These are phyloP conservation scores for Asteroscopus sphinx DNA, from an alignment of 2,888 invertebrate species.

Conservation along the genomic window DNA sequence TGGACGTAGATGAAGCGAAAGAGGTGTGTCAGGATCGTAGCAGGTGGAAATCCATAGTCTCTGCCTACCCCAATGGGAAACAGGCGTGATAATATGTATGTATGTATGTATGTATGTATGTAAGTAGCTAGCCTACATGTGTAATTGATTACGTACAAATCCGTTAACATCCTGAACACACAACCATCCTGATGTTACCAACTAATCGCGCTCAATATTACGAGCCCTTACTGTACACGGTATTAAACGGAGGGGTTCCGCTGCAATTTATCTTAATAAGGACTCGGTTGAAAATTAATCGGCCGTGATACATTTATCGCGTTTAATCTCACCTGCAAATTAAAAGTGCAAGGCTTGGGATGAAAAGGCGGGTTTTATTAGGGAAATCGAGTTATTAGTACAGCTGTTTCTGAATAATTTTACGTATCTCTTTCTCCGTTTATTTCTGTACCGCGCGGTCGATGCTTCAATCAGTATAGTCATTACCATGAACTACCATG, in stretches of 20 bases:
- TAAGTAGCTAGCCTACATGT: too few relatives aligned
- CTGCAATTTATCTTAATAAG: conserved; percentile 61
- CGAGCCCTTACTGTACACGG: conserved; percentile 15
- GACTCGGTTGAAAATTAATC: conserved; percentile 56
- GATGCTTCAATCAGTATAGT: too few relatives aligned
- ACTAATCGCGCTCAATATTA: conserved; percentile 16
- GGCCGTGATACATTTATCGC: conserved; percentile 57
- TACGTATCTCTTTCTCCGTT: too few relatives aligned
- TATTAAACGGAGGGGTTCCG: conserved; percentile 26
- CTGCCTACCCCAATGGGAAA: too few relatives aligned
- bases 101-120: too few relatives aligned
- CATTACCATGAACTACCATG: too few relatives aligned
- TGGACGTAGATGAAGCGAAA: too few relatives aligned
- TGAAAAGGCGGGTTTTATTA: conserved; percentile 7
- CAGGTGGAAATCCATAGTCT: too few relatives aligned
- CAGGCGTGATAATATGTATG: too few relatives aligned
- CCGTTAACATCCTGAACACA: not conserved
- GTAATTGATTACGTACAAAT: not conserved
- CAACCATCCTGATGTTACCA: not conserved
- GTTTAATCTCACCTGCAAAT: conserved; percentile 54
- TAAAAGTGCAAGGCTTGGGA: conserved; percentile 44
- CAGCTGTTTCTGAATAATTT: not conserved
- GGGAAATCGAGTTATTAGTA: conserved; percentile 5
- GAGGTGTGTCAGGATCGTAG: too few relatives aligned
- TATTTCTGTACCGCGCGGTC: too few relatives aligned